Conservation (phyloP, 2,888 invertebrate species). For the Rotaria sp. region DNA sequence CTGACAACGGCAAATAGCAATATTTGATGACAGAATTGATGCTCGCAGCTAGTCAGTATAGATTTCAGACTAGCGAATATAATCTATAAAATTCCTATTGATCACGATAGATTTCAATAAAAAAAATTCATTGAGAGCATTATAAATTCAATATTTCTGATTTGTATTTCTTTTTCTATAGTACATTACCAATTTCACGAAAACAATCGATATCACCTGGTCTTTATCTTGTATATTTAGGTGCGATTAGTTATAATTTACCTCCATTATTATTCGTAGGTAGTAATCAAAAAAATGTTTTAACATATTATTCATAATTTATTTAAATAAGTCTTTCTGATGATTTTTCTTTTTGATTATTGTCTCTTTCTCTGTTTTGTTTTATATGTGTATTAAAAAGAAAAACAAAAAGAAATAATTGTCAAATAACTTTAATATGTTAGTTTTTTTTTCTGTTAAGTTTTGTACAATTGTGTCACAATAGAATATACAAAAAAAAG, state of each 20-base stretch:
- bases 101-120: no score
- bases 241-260: conserved; percentile 55
- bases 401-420: neutral
- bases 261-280: conserved; percentile 71
- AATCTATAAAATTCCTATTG: no score
- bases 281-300: conserved; percentile 59
- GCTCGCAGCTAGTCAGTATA: no score
- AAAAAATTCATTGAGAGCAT: no score
- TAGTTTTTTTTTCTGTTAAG: neutral
- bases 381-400: neutral
- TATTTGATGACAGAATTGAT: no score
- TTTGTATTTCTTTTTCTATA: conserved; percentile 56
- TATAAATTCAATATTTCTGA: no score
- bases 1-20: no score
- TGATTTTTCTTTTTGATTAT: neutral
- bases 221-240: conserved; percentile 37
- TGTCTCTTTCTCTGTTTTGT: neutral
- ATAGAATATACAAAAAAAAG: neutral
- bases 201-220: conserved; percentile 30
- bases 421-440: neutral
- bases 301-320: conserved; percentile 58
- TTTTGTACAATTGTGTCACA: neutral
- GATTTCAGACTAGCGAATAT: no score
- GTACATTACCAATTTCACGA: conserved; percentile 63
- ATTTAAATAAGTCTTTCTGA: neutral